A percentile compares a stretch with the other conserved stretches of the same genome.
phyloP scores from a whole-genome alignment of 2,888 invertebrate genomes.

The Andrena bucephala region DNA sequence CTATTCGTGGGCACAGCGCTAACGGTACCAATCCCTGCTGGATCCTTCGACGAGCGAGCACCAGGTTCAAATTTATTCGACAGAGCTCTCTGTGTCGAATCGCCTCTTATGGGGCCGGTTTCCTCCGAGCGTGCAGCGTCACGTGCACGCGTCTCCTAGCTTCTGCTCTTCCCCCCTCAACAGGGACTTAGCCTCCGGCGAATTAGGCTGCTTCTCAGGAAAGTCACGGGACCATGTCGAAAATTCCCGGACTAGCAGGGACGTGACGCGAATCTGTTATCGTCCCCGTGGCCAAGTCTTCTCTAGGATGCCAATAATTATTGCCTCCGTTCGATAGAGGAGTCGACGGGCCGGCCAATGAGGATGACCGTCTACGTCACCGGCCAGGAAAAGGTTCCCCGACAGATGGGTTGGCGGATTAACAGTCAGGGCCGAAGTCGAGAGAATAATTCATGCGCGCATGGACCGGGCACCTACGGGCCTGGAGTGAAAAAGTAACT shows the following conservation, averaged over 20 bases:
- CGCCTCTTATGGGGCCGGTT: conserved; percentile 6
- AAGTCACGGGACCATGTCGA: conserved; percentile 56
- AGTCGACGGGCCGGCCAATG: background rate
- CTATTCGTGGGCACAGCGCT: conserved; percentile 66
- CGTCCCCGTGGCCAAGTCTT: conserved; percentile 3
- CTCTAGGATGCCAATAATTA: conserved; percentile 26
- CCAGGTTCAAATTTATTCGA: conserved; percentile 45
- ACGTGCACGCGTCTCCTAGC: conserved; percentile 19
- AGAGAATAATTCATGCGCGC: conserved; percentile 36
- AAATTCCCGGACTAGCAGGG: conserved; percentile 51
- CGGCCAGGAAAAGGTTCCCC: background rate
- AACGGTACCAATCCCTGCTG: conserved; percentile 64
- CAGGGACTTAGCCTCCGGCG: conserved; percentile 13
- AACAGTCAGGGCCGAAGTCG: conserved; percentile 8
- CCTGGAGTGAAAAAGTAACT: conserved; percentile 7
- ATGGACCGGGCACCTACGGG: background rate
- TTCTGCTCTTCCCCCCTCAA: background rate
- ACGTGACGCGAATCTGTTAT: conserved; percentile 63
- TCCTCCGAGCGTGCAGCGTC: conserved; percentile 14
- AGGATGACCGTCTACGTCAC: background rate
- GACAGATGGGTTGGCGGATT: conserved; percentile 22
- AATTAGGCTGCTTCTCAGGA: conserved; percentile 59
- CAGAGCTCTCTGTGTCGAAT: conserved; percentile 37
- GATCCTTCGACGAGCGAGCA: conserved; percentile 44
- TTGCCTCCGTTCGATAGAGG: conserved; percentile 3